Percentiles rank a stretch among this genome's conserved stretches.
Conservation (phyloP, 1,140 invertebrate species). For the Melipona quadrifasciata region DNA sequence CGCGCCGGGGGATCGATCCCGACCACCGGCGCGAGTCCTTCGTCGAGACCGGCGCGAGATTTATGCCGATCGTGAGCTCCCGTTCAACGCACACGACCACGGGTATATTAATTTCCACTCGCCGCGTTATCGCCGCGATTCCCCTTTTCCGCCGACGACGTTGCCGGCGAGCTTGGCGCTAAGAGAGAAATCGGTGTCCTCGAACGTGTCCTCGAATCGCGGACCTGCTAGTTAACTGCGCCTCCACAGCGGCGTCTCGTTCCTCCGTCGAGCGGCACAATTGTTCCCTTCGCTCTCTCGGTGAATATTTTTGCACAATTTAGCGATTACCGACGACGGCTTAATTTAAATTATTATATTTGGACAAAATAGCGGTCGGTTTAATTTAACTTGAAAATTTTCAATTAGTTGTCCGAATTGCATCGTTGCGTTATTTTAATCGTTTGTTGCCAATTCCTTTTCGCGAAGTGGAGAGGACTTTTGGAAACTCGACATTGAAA, state of each 20-base stretch:
- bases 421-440: too few relatives aligned
- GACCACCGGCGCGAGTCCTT: not conserved
- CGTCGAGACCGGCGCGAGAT: not conserved
- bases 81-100: not conserved
- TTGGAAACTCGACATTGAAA: too few relatives aligned
- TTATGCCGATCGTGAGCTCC: not conserved
- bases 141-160: not conserved
- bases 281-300: too few relatives aligned
- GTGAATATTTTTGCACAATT: not conserved
- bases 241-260: not conserved
- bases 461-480: too few relatives aligned
- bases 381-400: too few relatives aligned
- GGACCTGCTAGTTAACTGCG: not conserved
- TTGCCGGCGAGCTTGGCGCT: not conserved
- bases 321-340: too few relatives aligned
- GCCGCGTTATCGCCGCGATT: not conserved
- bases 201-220: not conserved
- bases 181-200: constrained; percentile 19
- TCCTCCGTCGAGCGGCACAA: not conserved
- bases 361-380: too few relatives aligned
- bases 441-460: too few relatives aligned
- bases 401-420: too few relatives aligned
- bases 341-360: too few relatives aligned
- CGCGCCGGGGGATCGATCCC: not conserved
- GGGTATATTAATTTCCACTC: constrained; percentile 7